A percentile compares a stretch with the other conserved stretches of the same genome.
phyloP scores from a whole-genome alignment of 2,113 vertebrate species.

The Psettodes erumei region DNA sequence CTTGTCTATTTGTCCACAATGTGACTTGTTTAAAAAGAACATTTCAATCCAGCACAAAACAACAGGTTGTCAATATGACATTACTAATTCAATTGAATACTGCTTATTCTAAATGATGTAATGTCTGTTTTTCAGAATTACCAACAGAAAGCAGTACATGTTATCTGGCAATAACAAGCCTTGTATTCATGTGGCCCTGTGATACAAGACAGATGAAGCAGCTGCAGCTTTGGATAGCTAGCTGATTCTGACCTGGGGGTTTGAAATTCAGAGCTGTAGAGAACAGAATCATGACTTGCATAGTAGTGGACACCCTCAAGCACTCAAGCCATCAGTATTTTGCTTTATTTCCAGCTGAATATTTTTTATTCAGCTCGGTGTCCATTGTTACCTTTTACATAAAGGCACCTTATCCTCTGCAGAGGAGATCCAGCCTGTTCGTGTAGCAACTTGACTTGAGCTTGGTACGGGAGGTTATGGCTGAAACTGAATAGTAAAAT shows the following conservation, averaged over 20 bases:
- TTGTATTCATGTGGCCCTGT: not conserved
- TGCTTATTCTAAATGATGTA: not conserved
- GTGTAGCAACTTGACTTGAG: not conserved
- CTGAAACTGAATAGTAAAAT: not conserved
- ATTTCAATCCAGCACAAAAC: not conserved
- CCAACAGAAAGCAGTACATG: not conserved
- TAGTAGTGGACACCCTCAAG: not conserved
- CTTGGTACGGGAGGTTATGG: not conserved
- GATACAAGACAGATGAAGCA: not conserved
- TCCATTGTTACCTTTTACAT: not conserved
- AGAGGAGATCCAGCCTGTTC: not conserved
- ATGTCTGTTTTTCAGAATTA: not conserved
- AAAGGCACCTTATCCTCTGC: not conserved
- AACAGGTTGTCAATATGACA: not conserved
- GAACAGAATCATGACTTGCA: not conserved
- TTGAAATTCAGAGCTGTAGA: not conserved
- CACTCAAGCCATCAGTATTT: not conserved
- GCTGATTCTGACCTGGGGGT: not conserved
- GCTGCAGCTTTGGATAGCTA: not conserved
- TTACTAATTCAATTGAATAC: no score
- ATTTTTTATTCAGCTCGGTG: not conserved
- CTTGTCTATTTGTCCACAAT: not conserved
- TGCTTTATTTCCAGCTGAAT: not conserved
- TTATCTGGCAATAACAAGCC: not conserved
- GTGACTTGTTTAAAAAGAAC: conserved; percentile 4